Base-by-base conservation (phyloP, 2,113 vertebrate genomes). In the Piprites chloris region DNA sequence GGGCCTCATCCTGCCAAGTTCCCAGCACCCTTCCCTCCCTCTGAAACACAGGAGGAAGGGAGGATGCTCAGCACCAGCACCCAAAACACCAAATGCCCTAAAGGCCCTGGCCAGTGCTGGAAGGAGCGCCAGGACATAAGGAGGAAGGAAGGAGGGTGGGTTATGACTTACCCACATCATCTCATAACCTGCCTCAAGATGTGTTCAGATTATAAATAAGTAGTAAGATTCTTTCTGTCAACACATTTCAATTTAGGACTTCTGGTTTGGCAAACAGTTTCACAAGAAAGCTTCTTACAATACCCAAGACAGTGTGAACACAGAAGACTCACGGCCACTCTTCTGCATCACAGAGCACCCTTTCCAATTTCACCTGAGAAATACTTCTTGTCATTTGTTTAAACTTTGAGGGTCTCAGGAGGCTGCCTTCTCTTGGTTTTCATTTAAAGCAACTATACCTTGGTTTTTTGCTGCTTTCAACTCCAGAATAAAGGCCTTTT, bases 231-330 rank as follows among this genome's bases (percentile, higher is more conserved):
- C 93, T 83, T 97, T 97, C 97, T 97, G 97, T 98, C 97, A 97
- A 96, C 97, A 96, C 94, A 68, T 97, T 98, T 97, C 96, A 97
- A 97, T 97, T 97, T 96, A 92, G 84, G 93, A 95, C 91, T 95
- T 91, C 65, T 82, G 65, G 53, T 95, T 87, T 96, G 95, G 96
- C 96, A 96, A 97, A 94, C 88, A 95, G 76, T 94, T 97, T 93
- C 96, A 93, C 91, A 95, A 94, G 96, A 97, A 96, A 96, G 47
- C 85, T 79, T 89, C 93, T 97, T 96, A 94, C 94, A 96, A 79
- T 96, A 95, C 86, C 47, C 86, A 69, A 78, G 95, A 50, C 2
- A 6, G 39, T 93, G 91, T 94, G 96, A 97, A 91, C 87, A 96
- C 87, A 94, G 89, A 73, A 83, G 69, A 91, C 91, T 84, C 94